Base-by-base conservation (phyloP, 2,888 invertebrate genomes). In the Steinernema scapterisci region DNA sequence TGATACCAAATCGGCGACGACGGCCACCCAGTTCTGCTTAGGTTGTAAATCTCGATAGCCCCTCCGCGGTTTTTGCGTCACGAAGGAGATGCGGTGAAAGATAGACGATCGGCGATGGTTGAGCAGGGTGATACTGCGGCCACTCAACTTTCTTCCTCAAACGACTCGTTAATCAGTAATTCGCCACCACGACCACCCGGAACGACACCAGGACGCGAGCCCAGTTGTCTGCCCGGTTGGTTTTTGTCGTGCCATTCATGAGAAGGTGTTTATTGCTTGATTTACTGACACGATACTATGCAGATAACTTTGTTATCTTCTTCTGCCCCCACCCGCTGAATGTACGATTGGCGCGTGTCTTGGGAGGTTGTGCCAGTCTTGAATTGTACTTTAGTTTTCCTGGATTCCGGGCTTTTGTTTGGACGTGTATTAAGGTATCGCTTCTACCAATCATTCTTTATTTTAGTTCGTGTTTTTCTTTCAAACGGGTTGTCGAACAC, bases 51-150 rank as follows among this genome's bases (percentile, higher is more conserved):
- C 63, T 63, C 63, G 11, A 48, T n/a, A 19, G 16, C 16, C 31
- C 16, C 63, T 27, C 63, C 25, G 63, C 63, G 31, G 25, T 63
- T 63, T 63, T 63, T 63, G 63, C 63, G 63, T 63, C 63, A 63
- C 31, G 11, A 21, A 16, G 11, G 54, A 25, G 23, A 1, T 63
- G 63, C 31, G 25, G 63, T 31, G 63, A 27, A 11, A 16, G 63
- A 63, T 23, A 13, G 63, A 63, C 13, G 23, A 48, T 31, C 21
- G 63, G 63, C 31, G 63, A 63, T 31, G 63, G 63, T 19, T 19
- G 63, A n/a, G 31, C 27, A 16, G 63, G 31, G 31, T 63, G 63
- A 63, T 63, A 63, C 63, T 27, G 23, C 31, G 48, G 48, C 48
- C 48, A 48, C 48, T 19, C 23, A 25, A 25, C 11, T 54, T 54